Conservation (phyloP, 1,140 invertebrate species). For the Rhysida immarginata region DNA sequence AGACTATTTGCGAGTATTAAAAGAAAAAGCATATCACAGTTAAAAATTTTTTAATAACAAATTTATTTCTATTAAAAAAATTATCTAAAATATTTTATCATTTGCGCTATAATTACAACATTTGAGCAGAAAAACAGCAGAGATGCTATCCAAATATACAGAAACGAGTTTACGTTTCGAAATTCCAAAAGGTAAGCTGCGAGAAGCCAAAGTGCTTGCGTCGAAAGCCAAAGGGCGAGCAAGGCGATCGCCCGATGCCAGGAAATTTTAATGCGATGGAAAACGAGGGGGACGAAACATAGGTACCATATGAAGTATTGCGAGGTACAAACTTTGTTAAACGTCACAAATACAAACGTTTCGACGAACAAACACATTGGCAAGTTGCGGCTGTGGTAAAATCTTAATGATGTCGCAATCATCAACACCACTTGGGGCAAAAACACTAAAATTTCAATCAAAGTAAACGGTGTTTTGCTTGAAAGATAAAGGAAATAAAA, state of each 20-base stretch:
- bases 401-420: slow-evolving; percentile 47
- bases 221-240: slow-evolving; percentile 50
- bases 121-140: slow-evolving; percentile 62
- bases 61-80: no score
- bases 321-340: slow-evolving; percentile 92
- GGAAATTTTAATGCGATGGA: slow-evolving; percentile 32
- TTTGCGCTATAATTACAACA: slow-evolving; percentile 45
- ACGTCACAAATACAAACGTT: slow-evolving; percentile 77
- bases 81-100: not conserved
- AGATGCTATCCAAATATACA: slow-evolving; percentile 59
- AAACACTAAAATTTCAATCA: slow-evolving; percentile 50
- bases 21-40: no score
- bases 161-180: slow-evolving; percentile 60
- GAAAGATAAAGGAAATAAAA: slow-evolving; percentile 86
- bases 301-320: slow-evolving; percentile 98
- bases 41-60: no score
- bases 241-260: slow-evolving; percentile 24
- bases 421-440: slow-evolving; percentile 57
- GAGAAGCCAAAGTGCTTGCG: slow-evolving; percentile 73
- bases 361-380: slow-evolving; percentile 70
- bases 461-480: slow-evolving; percentile 31
- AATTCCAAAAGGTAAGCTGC: slow-evolving; percentile 86
- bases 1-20: no score
- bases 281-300: slow-evolving; percentile 59
- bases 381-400: slow-evolving; percentile 42